These are phyloP conservation scores for Danio aesculapii DNA, from an alignment of 2,797 vertebrate genomes.

Conservation along the genomic window DNA sequence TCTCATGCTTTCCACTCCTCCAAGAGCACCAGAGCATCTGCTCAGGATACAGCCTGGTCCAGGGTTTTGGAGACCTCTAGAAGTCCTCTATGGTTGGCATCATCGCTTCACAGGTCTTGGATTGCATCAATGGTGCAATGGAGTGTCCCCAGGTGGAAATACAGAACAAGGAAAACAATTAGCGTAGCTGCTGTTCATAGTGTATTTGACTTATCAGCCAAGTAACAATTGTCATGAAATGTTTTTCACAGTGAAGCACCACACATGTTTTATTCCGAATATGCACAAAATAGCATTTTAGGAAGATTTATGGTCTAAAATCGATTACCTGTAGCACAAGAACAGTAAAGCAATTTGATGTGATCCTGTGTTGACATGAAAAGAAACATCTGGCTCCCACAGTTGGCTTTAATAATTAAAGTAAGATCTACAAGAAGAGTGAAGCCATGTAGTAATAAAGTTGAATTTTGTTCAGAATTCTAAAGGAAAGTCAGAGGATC, in stretches of 20 bases:
- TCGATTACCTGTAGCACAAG: conserved; percentile 62
- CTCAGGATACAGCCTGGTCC: no score
- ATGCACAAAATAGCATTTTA: neutral
- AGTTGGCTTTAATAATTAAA: conserved; percentile 67
- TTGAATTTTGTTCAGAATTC: conserved; percentile 66
- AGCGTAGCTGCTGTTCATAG: no score
- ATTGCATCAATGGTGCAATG: no score
- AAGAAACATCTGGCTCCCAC: conserved; percentile 70
- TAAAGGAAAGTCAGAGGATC: conserved; percentile 21
- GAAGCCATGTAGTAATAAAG: conserved; percentile 63
- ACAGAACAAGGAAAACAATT: no score
- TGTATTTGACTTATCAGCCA: no score
- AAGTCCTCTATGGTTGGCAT: no score
- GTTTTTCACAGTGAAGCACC: neutral
- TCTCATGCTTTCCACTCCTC: no score
- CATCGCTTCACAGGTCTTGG: no score
- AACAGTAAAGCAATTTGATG: conserved; percentile 29
- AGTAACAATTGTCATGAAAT: neutral
- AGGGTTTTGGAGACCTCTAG: no score
- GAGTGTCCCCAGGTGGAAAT: no score
- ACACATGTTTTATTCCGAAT: neutral
- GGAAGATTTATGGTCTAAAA: conserved; percentile 27
- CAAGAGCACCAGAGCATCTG: no score
- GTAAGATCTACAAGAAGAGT: conserved; percentile 61
- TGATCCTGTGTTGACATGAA: conserved; percentile 63